Conservation (phyloP, 2,113 vertebrate genomes). For the Arvicanthis niloticus region DNA sequence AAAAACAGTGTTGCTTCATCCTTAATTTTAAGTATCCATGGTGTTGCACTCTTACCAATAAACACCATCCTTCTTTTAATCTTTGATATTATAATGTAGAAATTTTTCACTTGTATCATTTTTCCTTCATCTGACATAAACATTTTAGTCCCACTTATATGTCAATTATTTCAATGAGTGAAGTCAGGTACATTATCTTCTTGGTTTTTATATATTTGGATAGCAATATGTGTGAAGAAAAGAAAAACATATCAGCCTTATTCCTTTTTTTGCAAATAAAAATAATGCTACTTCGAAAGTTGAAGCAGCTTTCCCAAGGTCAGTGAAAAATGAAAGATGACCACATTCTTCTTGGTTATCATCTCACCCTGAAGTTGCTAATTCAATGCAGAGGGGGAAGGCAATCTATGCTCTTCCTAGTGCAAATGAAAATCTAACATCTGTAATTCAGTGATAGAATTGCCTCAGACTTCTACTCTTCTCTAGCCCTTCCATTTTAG, state of each 20-base stretch:
- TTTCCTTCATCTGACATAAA: slow-evolving; percentile 7
- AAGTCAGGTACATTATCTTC: neutral
- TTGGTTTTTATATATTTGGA: slow-evolving; percentile 33
- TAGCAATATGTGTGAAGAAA: neutral
- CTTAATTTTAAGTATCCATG: neutral
- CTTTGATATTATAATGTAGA: neutral
- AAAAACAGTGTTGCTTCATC: neutral
- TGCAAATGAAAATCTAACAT: slow-evolving; percentile 39
- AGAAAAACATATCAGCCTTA: neutral
- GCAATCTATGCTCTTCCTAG: neutral
- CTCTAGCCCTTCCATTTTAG: neutral
- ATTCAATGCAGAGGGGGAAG: neutral
- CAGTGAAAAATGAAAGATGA: neutral
- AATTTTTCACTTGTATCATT: neutral
- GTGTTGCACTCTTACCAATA: neutral
- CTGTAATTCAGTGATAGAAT: slow-evolving; percentile 27
- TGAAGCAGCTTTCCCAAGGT: slow-evolving; percentile 40
- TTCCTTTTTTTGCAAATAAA: slow-evolving; percentile 20
- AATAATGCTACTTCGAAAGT: neutral
- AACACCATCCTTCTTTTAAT: neutral
- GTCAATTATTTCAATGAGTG: neutral
- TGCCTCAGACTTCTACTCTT: neutral
- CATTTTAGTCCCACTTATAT: slow-evolving; percentile 3
- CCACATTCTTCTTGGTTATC: neutral
- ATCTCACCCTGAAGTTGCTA: neutral